Conservation (phyloP, 1,140 invertebrate genomes). For the Caerostris darwini region DNA sequence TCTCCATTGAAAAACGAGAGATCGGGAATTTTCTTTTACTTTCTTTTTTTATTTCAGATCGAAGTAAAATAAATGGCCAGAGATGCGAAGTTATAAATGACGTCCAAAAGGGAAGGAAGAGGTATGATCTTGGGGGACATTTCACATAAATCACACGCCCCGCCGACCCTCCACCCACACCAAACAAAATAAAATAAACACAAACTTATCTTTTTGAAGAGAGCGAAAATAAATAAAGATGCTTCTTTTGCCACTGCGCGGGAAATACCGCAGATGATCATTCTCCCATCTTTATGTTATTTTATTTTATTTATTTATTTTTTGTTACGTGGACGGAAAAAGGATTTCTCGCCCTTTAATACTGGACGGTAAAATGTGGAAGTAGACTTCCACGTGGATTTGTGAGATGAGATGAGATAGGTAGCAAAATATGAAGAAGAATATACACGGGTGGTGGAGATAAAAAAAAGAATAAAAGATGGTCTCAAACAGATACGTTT, state of each 20-base stretch:
- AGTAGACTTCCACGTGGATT: neutral
- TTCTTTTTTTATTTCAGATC: no score
- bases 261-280: slow-evolving; percentile 22
- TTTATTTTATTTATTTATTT: no score
- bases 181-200: slow-evolving; percentile 5
- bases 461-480: neutral
- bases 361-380: neutral
- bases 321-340: neutral
- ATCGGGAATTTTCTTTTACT: no score
- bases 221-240: neutral
- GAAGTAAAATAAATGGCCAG: no score
- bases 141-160: slow-evolving; percentile 17
- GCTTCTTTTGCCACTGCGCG: neutral
- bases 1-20: no score
- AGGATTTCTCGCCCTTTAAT: neutral
- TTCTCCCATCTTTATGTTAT: neutral
- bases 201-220: slow-evolving; percentile 5
- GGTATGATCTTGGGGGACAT: neutral
- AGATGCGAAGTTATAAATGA: no score
- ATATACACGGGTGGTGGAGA: neutral
- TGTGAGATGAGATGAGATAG: neutral
- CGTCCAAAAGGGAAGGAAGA: neutral
- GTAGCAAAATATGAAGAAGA: neutral
- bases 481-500: neutral
- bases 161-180: neutral